Evolutionary conservation across 2,113 vertebrate genomes (phyloP), one percentile per base, ranked within the genome.

Genomic region (Lepidothrix coronata): DNA sequence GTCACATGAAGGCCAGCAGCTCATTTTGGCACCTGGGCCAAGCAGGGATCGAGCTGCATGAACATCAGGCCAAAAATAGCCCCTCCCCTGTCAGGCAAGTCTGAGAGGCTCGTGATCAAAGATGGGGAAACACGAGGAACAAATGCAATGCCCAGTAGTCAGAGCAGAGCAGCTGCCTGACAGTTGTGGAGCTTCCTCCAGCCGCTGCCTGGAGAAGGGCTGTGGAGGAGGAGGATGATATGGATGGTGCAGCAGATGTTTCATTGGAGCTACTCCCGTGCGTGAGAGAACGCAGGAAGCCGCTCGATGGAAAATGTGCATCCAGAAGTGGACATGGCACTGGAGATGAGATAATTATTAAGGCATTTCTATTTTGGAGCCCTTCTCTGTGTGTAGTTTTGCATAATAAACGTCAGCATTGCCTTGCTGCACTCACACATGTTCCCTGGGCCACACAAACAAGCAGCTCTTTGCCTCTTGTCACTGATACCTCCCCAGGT

Each of bases 271-370:
- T 90, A 22, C 91, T 96, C 95, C 93, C 93, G 43, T 95, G 95
- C 95, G 95, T 96, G 96, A 95, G 95, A 96, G 96, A 96, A 81
- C 73, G 70, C 96, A 94, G 80, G 77, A 31, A 95, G 96, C 93
- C 5, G 52, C 24, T 92, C 76, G 25, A 27, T 8, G 80, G 96
- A 97, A 96, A 95, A 96, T 78, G 88, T 86, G 93, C 85, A 87
- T 91, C 87, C 91, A 92, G 61, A 75, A 93, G 96, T 96, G 95
- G 95, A 96, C 95, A 95, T 96, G 95, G 92, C 93, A 91, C 92
- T 89, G 95, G 49, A n/a, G 44, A 44, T 71, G 96, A 96, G 95
- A 95, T 96, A 96, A 97, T 96, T 87, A 95, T 93, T 87, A 80
- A 93, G 90, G 95, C 93, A 94, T 97, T 96, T 96, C 93, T 88